Evolutionary conservation across 2,888 invertebrate genomes (phyloP), one percentile per base, ranked within the genome.

Genomic region (Lepidonotus clava): DNA sequence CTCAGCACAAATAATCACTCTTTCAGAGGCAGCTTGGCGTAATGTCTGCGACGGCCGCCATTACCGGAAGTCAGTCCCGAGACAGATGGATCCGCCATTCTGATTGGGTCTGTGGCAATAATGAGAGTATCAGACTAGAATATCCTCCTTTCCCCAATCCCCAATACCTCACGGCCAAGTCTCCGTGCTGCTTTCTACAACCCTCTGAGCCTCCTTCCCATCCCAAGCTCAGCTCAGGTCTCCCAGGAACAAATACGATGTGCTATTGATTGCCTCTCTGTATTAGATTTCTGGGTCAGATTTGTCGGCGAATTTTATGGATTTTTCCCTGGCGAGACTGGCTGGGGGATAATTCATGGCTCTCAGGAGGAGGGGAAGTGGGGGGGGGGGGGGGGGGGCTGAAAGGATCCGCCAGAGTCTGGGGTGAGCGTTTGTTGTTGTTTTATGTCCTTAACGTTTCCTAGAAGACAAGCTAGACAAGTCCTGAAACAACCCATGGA

Each of bases 371-470:
- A 46, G 46, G 6, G 46, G 8, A 6, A 46, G 46, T 61, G 28
- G 24, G 4, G 0, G 61, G 61, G 61, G 24, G 1, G 61, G n/a
- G 28, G 28, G 11, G 28, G 14, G 61, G 61, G 11, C 61, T 4
- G 24, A 28, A 1, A 61, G 24, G 1, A 4, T n/a, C n/a, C n/a
- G 28, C 61, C 28, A 1, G 21, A 28, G 61, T 28, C 61, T 56
- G 56, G 56, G 56, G 11, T 56, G 8, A n/a, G n/a, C 56, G 18
- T 56, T 8, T 56, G n/a, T 56, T 14, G 4, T 8, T 56, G 56
- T n/a, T 56, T 56, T 56, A 56, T 56, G 56, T 56, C 56, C n/a
- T 56, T n/a, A 14, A n/a, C 56, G n/a, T n/a, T n/a, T n/a, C n/a
- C n/a, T n/a, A 56, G 56, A 56, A 11, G 56, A 56, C 56, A 56